Evolutionary conservation across 2,888 invertebrate genomes (phyloP), one percentile per base, ranked within the genome.

Genomic region (Zygaena filipendulae): DNA sequence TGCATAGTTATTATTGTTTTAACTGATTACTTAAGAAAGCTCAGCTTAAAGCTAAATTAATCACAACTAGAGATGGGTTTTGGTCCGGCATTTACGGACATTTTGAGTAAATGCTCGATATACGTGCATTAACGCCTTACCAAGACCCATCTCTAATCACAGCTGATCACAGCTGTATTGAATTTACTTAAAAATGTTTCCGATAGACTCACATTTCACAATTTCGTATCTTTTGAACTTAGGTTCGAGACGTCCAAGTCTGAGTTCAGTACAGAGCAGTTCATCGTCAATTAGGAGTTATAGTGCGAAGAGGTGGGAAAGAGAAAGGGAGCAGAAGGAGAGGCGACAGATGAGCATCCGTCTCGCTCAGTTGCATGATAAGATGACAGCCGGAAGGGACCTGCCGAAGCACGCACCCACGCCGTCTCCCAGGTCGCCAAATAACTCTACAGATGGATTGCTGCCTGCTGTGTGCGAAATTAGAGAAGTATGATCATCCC

Each of bases 211-310:
- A n/a, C n/a, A n/a, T n/a, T n/a, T n/a, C n/a, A n/a, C n/a, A n/a
- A n/a, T n/a, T n/a, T n/a, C n/a, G n/a, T n/a, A n/a, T n/a, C n/a
- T n/a, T n/a, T n/a, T n/a, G n/a, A n/a, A n/a, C n/a, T n/a, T n/a
- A 92, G 92, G 91, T 84, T 91, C 91, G 59, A 84, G 92, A 82
- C 87, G 92, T 82, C 91, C 92, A 79, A 91, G 92, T 83, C 80
- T 92, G 82, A 89, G 88, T 44, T 92, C 92, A 40, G 83, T 92
- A 50, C 92, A 92, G 62, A 92, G 92, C 82, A 88, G 87, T 60
- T 87, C 87, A 47, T 91, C 89, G 36, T 92, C 92, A 27, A 85
- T 91, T 39, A 85, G 90, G 57, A 92, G 91, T 68, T 92, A 90
- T 70, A 91, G 91, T 56, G 84, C 89, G 45, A 84, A 86, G 59